Conservation (phyloP, 2,888 invertebrate genomes). For the Platypus cylindrus region DNA sequence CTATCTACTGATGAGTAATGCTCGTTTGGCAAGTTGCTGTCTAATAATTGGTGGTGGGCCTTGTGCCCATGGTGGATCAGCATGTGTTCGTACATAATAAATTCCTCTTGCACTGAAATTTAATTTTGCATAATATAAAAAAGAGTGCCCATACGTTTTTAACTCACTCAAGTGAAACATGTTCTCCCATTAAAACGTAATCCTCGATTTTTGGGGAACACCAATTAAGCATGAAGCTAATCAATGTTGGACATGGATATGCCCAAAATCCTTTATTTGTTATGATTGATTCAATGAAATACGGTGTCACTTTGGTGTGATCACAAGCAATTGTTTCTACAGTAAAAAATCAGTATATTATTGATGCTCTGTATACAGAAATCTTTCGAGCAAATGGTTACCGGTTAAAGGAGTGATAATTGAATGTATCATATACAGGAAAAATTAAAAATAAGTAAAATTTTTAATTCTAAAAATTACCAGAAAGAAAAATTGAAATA, state of each 20-base stretch:
- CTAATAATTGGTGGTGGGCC: conserved; percentile 36
- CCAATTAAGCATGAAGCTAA: conserved; percentile 76
- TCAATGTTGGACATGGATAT: conserved; percentile 67
- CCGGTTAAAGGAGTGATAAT: too few relatives aligned
- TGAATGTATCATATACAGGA: too few relatives aligned
- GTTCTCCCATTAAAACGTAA: conserved; percentile 78
- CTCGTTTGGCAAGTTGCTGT: conserved; percentile 12
- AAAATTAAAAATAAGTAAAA: background rate
- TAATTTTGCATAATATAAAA: background rate
- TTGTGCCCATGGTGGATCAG: conserved; percentile 71
- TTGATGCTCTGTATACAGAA: too few relatives aligned
- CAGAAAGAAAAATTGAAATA: background rate
- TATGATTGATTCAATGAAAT: conserved; percentile 80
- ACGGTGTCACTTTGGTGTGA: conserved; percentile 82
- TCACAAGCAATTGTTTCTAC: conserved; percentile 78
- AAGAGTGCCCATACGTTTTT: too few relatives aligned
- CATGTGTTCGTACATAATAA: conserved; percentile 77
- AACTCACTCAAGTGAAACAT: conserved; percentile 62
- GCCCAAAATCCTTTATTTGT: conserved; percentile 72
- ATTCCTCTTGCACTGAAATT: conserved; percentile 62
- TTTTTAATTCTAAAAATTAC: background rate
- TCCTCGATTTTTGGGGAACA: conserved; percentile 68
- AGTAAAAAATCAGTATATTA: conserved; percentile 16
- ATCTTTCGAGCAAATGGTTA: too few relatives aligned
- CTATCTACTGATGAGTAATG: conserved; percentile 12